These are phyloP conservation scores for Parapsyche elsis DNA, from an alignment of 1,140 invertebrate genomes.

Conservation along the genomic window DNA sequence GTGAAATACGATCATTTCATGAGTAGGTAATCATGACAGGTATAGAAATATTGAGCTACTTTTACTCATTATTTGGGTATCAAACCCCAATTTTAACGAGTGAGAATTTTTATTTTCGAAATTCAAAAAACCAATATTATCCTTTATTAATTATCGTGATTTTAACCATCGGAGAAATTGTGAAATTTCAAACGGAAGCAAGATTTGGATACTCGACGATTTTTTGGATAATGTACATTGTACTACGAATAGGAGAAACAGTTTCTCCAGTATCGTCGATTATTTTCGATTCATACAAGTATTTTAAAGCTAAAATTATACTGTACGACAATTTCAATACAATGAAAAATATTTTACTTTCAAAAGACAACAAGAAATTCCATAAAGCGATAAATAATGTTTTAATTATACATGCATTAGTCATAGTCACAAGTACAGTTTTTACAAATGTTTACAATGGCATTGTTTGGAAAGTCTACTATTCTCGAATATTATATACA, in stretches of 20 bases:
- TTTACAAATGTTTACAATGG: slow-evolving; percentile 15
- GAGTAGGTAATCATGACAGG: not conserved
- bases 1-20: too few relatives aligned
- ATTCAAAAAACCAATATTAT: not conserved
- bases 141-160: not conserved
- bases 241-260: not conserved
- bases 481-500: not conserved
- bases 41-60: not conserved
- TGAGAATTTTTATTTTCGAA: not conserved
- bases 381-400: not conserved
- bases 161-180: not conserved
- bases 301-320: not conserved
- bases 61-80: not conserved
- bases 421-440: not conserved
- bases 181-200: not conserved
- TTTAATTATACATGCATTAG: not conserved
- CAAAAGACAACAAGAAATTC: not conserved
- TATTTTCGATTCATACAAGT: not conserved
- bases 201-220: not conserved
- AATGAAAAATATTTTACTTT: not conserved
- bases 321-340: not conserved
- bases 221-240: not conserved
- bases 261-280: not conserved
- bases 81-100: not conserved
- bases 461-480: not conserved